Percentiles rank a stretch among this genome's conserved stretches.
Evolutionary conservation across 2,797 vertebrate genomes (phyloP).

Genomic region (Spondyliosoma cantharus): DNA sequence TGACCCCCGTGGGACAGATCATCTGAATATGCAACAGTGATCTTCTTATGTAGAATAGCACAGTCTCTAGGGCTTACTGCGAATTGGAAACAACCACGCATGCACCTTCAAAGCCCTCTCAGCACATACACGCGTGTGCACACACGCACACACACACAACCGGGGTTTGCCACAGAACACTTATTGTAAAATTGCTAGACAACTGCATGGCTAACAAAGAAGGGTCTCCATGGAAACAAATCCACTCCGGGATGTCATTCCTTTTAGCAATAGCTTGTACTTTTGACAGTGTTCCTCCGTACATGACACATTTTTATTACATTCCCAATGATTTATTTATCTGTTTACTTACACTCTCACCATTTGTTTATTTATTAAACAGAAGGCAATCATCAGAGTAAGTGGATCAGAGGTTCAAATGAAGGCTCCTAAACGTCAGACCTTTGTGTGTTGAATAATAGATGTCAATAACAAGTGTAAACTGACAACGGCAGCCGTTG

Average conservation of each 20-base stretch:
- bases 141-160: slow-evolving; percentile 4
- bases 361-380: neutral
- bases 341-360: neutral
- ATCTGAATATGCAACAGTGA: slow-evolving; percentile 81
- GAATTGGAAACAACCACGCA: slow-evolving; percentile 67
- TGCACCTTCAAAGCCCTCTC: slow-evolving; percentile 51
- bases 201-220: slow-evolving; percentile 66
- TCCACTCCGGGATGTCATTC: slow-evolving; percentile 51
- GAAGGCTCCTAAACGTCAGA: slow-evolving; percentile 1
- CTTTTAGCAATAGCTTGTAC: slow-evolving; percentile 25
- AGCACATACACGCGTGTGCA: slow-evolving; percentile 7
- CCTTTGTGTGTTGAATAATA: slow-evolving; percentile 31
- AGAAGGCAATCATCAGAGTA: neutral
- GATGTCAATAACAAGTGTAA: slow-evolving; percentile 8
- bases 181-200: slow-evolving; percentile 54
- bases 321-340: neutral
- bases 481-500: neutral
- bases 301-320: neutral
- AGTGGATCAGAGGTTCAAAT: neutral
- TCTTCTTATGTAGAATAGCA: slow-evolving; percentile 74
- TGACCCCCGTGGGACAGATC: slow-evolving; percentile 80
- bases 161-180: slow-evolving; percentile 22
- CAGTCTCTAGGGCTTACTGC: slow-evolving; percentile 63
- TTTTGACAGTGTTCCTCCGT: slow-evolving; percentile 26
- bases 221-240: slow-evolving; percentile 71